Evolutionary conservation across 2,888 invertebrate genomes (phyloP).

Genomic region (Volucella bombylans): DNA sequence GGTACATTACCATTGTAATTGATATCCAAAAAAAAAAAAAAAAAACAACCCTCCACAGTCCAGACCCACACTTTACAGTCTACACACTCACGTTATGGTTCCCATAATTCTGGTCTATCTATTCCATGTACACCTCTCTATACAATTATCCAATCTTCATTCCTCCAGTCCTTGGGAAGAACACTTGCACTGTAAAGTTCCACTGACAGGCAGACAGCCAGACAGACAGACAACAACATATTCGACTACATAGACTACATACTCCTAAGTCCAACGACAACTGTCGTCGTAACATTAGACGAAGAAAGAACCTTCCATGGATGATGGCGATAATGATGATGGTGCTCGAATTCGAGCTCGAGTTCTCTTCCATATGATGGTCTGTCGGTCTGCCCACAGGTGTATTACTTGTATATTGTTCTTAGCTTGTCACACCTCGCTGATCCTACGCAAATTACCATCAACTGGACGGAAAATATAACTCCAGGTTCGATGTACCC

Average conservation of each 20-base stretch:
- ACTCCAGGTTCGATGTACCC: constrained; percentile 65
- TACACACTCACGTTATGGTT: constrained; percentile 24
- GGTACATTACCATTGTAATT: constrained; percentile 28
- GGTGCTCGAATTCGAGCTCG: constrained; percentile 51
- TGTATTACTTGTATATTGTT: constrained; percentile 62
- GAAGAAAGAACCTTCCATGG: constrained; percentile 37
- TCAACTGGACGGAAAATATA: constrained; percentile 56
- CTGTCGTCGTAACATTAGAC: constrained; percentile 70
- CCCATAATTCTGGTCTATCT: constrained; percentile 34
- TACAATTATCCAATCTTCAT: constrained; percentile 26
- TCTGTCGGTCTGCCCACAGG: constrained; percentile 63
- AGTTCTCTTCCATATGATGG: constrained; percentile 40
- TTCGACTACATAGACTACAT: too few relatives aligned
- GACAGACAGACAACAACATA: too few relatives aligned
- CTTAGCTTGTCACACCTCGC: constrained; percentile 71
- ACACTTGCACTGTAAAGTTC: constrained; percentile 38
- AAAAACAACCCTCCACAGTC: constrained; percentile 13
- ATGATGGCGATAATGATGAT: constrained; percentile 52
- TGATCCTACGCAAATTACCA: constrained; percentile 72
- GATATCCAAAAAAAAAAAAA: constrained; percentile 18
- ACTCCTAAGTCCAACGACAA: constrained; percentile 11
- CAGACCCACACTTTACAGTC: constrained; percentile 8
- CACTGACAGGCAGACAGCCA: neutral
- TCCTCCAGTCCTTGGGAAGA: constrained; percentile 3
- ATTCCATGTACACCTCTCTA: neutral